phyloP scores from a whole-genome alignment of 2,888 invertebrate species.

The Ectropis crepuscularia region DNA sequence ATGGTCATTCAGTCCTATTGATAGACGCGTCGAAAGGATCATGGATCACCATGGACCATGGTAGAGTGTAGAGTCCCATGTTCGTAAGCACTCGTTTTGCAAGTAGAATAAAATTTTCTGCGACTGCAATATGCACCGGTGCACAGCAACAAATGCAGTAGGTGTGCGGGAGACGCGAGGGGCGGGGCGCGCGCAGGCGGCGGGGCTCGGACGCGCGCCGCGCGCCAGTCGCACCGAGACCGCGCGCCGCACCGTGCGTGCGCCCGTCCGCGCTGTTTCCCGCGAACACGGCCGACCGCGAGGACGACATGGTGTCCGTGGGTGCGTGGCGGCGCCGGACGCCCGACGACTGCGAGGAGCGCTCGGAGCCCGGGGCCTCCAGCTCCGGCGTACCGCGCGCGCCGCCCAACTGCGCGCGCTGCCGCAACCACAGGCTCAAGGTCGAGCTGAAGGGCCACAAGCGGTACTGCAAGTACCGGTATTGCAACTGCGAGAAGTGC shows the following conservation, averaged over 20 bases:
- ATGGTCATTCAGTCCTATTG: neutral
- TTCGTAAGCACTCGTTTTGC: constrained; percentile 25
- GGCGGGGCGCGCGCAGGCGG: constrained; percentile 58
- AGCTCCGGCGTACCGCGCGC: constrained; percentile 89
- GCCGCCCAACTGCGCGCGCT: constrained; percentile 96
- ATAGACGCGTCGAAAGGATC: neutral
- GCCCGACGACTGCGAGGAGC: constrained; percentile 78
- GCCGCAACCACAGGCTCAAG: constrained; percentile 95
- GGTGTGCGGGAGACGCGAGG: constrained; percentile 52
- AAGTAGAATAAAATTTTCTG: constrained; percentile 7
- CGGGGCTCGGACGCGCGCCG: constrained; percentile 59
- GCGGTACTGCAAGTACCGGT: constrained; percentile 93
- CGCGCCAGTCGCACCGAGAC: constrained; percentile 75
- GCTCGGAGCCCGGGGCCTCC: constrained; percentile 78
- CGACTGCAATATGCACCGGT: constrained; percentile 55
- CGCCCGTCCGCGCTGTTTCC: constrained; percentile 64
- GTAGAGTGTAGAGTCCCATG: neutral
- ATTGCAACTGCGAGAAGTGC: constrained; percentile 94
- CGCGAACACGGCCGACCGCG: constrained; percentile 67
- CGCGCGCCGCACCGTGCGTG: constrained; percentile 58
- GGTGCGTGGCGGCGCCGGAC: constrained; percentile 79
- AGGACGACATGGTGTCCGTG: constrained; percentile 75
- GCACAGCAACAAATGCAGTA: constrained; percentile 78
- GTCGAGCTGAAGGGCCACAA: constrained; percentile 96
- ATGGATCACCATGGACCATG: neutral